phyloP scores from a whole-genome alignment of 1,140 invertebrate species.

The Ooceraea biroi region DNA sequence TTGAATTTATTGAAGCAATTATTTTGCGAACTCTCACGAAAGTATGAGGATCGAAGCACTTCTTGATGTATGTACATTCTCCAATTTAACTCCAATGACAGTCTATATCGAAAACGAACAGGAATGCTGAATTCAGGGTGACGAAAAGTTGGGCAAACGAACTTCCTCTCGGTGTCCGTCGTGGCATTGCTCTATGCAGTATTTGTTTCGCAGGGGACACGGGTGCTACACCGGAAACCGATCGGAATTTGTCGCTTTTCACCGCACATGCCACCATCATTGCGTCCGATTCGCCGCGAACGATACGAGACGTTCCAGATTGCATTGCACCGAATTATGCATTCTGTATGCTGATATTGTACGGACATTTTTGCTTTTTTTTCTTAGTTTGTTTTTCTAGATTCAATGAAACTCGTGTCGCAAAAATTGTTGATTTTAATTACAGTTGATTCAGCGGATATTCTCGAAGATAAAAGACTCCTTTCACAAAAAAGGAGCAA shows the following conservation, averaged over 20 bases:
- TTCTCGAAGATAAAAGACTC: neutral
- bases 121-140: neutral
- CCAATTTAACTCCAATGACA: constrained; percentile 38
- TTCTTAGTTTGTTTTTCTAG: neutral
- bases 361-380: neutral
- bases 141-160: constrained; percentile 34
- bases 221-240: constrained; percentile 8
- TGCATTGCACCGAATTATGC: neutral
- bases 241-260: constrained; percentile 44
- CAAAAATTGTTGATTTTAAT: constrained; percentile 36
- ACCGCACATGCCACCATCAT: constrained; percentile 10
- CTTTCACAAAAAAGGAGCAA: neutral
- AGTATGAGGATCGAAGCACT: neutral
- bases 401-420: neutral
- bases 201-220: constrained; percentile 15
- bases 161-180: constrained; percentile 5
- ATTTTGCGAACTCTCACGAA: constrained; percentile 4
- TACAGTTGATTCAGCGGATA: neutral
- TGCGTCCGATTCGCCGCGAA: neutral
- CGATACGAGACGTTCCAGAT: constrained; percentile 15
- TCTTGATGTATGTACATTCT: neutral
- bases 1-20: no score
- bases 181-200: neutral
- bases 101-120: constrained; percentile 5
- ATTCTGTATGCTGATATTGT: neutral